Evolutionary conservation across 2,888 invertebrate species (phyloP), one percentile per base, ranked within the genome.

Genomic region (Ceraclea dissimilis): DNA sequence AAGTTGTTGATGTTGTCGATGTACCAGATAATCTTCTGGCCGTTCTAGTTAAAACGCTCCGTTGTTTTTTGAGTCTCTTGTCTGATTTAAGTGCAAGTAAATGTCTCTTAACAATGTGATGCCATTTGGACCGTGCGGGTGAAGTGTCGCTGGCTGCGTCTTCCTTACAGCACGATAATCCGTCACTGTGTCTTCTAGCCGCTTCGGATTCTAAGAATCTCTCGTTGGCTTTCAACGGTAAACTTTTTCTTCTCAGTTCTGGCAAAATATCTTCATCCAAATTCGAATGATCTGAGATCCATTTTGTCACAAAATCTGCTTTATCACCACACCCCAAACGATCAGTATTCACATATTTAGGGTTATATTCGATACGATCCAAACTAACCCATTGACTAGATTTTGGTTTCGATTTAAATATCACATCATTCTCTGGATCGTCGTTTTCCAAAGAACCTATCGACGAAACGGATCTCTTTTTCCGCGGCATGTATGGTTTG

Each of bases 311-410:
- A 65, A 76, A 78, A 69, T 78, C 78, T n/a, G 56, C 60, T 71
- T 76, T 76, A 75, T 78, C 78, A 73, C 76, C 76, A 73, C 73
- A 66, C 73, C 74, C 66, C 71, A 69, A 68, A 70, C 74, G 49
- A 16, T 57, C 57, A 44, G 61, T 60, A 44, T 61, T 61, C 19
- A 57, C 61, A 44, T 61, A 61, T 46, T 61, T 60, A 44, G 61
- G 61, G 20, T 56, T 58, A 54, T 58, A 56, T 34, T 61, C 61
- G 69, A 78, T 78, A 74, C 78, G 76, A 71, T 78, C 78, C 66
- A 78, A 70, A 68, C 78, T 78, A 62, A 78, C 75, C 78, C 78
- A 78, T 61, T 78, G 78, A 77, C 78, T 78, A 76, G 78, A 78
- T 70, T 78, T 78, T 60, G 78, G 78, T 66, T 78, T 78, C 64